phyloP scores from a whole-genome alignment of 2,797 vertebrate genomes.

The Potorous gilbertii region DNA sequence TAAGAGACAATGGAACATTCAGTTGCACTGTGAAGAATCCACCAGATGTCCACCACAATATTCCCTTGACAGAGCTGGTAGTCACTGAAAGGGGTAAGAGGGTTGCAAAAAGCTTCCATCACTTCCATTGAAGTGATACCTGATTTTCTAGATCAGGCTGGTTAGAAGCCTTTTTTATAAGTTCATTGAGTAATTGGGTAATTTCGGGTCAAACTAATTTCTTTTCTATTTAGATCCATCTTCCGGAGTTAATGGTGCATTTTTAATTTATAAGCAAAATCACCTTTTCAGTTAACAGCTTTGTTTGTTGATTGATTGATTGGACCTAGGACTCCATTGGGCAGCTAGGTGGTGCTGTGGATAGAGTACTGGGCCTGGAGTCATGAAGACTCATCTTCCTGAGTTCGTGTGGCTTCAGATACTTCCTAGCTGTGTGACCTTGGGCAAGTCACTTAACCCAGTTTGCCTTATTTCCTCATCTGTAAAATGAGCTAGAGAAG shows the following conservation, averaged over 20 bases:
- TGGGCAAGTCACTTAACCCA: background rate
- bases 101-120: background rate
- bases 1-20: slow-evolving; percentile 94
- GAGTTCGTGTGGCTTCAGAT: background rate
- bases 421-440: background rate
- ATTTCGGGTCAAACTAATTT: background rate
- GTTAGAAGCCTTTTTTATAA: background rate
- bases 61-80: slow-evolving; percentile 86
- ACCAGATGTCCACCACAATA: slow-evolving; percentile 93
- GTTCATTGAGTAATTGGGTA: background rate
- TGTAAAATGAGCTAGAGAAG: background rate
- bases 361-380: background rate
- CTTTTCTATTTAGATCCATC: background rate
- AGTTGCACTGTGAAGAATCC: slow-evolving; percentile 94
- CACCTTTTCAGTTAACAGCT: slow-evolving; percentile 13
- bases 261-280: slow-evolving; percentile 46
- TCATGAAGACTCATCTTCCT: background rate
- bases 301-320: background rate
- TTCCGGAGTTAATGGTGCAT: background rate
- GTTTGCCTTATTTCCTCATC: background rate
- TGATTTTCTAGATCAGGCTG: background rate
- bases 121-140: too few species aligned
- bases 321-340: background rate
- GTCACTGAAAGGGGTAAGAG: slow-evolving; percentile 90
- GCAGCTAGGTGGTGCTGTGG: background rate